Evolutionary conservation across 2,888 invertebrate genomes (phyloP).

Genomic region (Dysmachus trigonus): DNA sequence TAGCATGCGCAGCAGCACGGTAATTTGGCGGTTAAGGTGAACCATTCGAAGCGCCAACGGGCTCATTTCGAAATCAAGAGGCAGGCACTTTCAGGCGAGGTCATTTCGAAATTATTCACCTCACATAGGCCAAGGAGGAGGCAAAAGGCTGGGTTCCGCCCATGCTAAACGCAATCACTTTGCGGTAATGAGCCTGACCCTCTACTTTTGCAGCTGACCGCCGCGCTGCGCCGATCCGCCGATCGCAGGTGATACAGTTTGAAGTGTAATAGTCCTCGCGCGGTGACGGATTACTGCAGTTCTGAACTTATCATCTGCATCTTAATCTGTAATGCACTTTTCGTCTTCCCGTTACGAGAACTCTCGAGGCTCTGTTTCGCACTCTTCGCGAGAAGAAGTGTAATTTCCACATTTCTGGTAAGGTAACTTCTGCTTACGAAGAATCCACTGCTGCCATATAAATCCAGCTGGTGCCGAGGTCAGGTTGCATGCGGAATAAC

Average conservation of each 20-base stretch:
- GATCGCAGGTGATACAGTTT: constrained; percentile 22
- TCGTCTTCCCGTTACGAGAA: constrained; percentile 20
- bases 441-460: constrained; percentile 19
- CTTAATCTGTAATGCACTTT: not conserved
- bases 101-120: not conserved
- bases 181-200: constrained; percentile 18
- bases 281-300: not conserved
- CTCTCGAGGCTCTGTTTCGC: constrained; percentile 2
- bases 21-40: constrained; percentile 20
- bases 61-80: not conserved
- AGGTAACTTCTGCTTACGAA: constrained; percentile 2
- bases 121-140: not conserved
- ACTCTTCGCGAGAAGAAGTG: not conserved
- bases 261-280: not conserved
- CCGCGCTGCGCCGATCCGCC: not conserved
- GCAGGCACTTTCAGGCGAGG: not conserved
- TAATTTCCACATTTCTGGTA: constrained; percentile 27
- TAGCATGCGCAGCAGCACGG: constrained; percentile 11
- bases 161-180: not conserved
- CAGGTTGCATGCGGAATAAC: constrained; percentile 26
- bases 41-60: not conserved
- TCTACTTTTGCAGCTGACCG: not conserved
- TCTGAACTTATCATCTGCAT: constrained; percentile 8
- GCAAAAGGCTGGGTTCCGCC: not conserved
- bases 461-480: constrained; percentile 33